Evolutionary conservation across 2,888 invertebrate species (phyloP).

Genomic region (Zootermopsis nevadensis): DNA sequence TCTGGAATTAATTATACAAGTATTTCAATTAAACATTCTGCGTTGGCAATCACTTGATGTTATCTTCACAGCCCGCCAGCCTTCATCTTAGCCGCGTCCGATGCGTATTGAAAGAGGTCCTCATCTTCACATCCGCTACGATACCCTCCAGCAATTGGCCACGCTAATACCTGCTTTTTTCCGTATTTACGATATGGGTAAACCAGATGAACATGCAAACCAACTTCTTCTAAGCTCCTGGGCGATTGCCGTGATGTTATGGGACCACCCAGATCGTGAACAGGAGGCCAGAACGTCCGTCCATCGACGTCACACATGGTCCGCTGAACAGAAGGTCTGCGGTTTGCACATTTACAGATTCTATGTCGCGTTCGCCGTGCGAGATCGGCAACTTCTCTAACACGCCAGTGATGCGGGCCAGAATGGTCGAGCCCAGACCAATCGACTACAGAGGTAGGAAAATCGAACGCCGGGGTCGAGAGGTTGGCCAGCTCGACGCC

Average conservation of each 20-base stretch:
- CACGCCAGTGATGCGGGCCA: too few relatives aligned
- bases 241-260: neutral
- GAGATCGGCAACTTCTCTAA: too few relatives aligned
- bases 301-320: too few relatives aligned
- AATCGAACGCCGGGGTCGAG: too few relatives aligned
- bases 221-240: neutral
- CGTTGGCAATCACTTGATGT: neutral
- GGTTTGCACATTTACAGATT: too few relatives aligned
- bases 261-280: neutral
- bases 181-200: neutral
- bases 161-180: neutral
- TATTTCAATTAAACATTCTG: neutral
- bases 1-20: neutral
- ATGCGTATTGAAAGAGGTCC: neutral
- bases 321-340: too few relatives aligned
- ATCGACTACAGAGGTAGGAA: too few relatives aligned
- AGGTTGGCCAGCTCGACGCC: too few relatives aligned
- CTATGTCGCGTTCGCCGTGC: too few relatives aligned
- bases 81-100: slow-evolving; percentile 1
- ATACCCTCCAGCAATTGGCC: neutral
- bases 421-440: too few relatives aligned
- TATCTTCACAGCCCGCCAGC: neutral
- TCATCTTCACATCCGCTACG: slow-evolving; percentile 7
- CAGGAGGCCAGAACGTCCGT: too few relatives aligned
- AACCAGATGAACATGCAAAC: neutral